Conservation (phyloP, 2,797 vertebrate species). For the Chaetodon trifasciatus region DNA sequence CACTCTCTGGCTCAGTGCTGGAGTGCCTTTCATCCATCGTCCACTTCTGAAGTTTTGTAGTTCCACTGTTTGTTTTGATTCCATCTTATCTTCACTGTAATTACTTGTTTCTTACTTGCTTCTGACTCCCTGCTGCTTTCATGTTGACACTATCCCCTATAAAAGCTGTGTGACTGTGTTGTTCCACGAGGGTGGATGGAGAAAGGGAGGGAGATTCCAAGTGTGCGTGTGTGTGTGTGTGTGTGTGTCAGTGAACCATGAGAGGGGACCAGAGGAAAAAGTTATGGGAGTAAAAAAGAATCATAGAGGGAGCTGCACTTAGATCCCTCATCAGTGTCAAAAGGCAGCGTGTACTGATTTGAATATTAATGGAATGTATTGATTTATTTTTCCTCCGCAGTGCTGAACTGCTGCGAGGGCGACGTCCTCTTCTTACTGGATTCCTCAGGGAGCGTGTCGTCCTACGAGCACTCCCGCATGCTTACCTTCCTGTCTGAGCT, state of each 20-base stretch:
- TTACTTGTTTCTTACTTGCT: slow-evolving; percentile 26
- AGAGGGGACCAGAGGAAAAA: slow-evolving; percentile 51
- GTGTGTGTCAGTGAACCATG: slow-evolving; percentile 28
- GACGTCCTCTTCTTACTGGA: slow-evolving; percentile 95
- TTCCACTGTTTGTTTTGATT: slow-evolving; percentile 58
- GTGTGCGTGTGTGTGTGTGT: slow-evolving; percentile 35
- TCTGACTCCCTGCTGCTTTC: slow-evolving; percentile 50
- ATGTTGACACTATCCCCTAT: slow-evolving; percentile 38
- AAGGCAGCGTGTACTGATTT: neutral
- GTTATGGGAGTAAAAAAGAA: slow-evolving; percentile 41
- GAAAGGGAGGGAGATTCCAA: slow-evolving; percentile 47
- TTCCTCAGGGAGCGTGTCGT: slow-evolving; percentile 94
- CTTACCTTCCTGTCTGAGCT: slow-evolving; percentile 93
- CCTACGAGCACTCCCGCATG: slow-evolving; percentile 92
- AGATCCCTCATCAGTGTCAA: neutral
- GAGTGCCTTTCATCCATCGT: slow-evolving; percentile 38
- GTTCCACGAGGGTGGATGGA: slow-evolving; percentile 53
- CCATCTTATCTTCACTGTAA: slow-evolving; percentile 47
- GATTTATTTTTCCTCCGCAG: slow-evolving; percentile 63
- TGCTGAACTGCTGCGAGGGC: slow-evolving; percentile 87
- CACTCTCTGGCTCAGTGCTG: slow-evolving; percentile 1
- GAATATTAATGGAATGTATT: neutral
- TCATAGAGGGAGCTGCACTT: slow-evolving; percentile 11
- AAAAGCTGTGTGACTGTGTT: slow-evolving; percentile 57
- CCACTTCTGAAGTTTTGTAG: slow-evolving; percentile 41